These are phyloP conservation scores for Alfaro cultratus DNA, from an alignment of 2,797 vertebrate genomes.

Conservation along the genomic window DNA sequence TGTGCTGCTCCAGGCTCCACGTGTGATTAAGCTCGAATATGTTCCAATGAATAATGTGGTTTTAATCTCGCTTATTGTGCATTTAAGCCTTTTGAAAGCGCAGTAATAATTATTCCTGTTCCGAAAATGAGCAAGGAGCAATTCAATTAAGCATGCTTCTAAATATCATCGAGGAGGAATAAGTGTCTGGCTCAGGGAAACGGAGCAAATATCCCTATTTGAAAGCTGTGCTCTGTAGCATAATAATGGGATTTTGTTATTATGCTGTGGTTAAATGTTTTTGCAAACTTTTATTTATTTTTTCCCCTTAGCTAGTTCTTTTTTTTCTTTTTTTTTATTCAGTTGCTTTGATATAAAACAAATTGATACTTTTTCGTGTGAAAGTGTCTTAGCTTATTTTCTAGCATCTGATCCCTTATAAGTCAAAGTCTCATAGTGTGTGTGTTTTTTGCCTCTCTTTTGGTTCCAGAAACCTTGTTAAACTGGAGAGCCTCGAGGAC, in stretches of 20 bases:
- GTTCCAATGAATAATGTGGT: conserved; percentile 8
- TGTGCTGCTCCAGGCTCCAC: neutral
- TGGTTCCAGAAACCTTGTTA: conserved; percentile 88
- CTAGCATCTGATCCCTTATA: neutral
- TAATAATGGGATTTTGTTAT: conserved; percentile 17
- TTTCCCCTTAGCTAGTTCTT: neutral
- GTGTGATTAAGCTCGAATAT: conserved; percentile 6
- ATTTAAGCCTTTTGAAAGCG: conserved; percentile 32
- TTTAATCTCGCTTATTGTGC: conserved; percentile 15
- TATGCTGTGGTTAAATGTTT: neutral
- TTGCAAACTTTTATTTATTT: neutral
- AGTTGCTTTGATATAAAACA: too few relatives aligned
- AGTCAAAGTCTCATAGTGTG: neutral
- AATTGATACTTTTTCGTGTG: neutral
- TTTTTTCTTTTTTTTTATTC: too few relatives aligned
- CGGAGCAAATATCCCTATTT: neutral
- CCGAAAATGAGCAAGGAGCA: conserved; percentile 28
- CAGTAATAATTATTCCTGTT: conserved; percentile 23
- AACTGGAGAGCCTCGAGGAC: conserved; percentile 97
- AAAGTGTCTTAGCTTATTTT: neutral
- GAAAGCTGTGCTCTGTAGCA: neutral
- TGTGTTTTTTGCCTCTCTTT: conserved; percentile 2
- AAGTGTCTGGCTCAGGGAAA: conserved; percentile 23
- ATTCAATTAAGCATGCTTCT: conserved; percentile 14
- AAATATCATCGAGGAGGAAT: conserved; percentile 37